A percentile compares a stretch with the other conserved stretches of the same genome.
Conservation (phyloP, 53 echinoderm and acorn worm species). For the Glandiceps talaboti region DNA sequence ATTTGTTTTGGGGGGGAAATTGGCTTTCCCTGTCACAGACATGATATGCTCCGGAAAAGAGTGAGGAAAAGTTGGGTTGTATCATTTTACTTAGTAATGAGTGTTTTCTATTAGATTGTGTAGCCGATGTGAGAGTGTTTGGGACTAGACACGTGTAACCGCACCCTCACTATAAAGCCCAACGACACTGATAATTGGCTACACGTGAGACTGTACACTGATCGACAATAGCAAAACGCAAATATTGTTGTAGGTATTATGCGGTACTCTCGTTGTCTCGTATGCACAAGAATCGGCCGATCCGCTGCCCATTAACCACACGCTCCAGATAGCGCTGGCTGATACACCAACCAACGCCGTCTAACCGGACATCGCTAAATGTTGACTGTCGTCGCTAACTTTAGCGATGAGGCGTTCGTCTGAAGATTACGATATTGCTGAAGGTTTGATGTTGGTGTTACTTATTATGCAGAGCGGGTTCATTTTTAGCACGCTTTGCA, state of each 20-base stretch:
- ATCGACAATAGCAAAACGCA: neutral
- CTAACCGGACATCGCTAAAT: too few species aligned
- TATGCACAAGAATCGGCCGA: neutral
- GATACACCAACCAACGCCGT: neutral
- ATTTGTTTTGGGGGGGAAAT: neutral
- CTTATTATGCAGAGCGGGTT: neutral
- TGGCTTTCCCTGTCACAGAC: neutral
- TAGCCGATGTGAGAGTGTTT: neutral
- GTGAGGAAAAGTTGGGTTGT: neutral
- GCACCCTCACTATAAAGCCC: neutral
- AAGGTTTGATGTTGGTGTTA: neutral
- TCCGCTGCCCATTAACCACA: neutral
- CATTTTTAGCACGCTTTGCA: neutral
- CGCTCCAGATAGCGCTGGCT: neutral
- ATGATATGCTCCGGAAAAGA: neutral
- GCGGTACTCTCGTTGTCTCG: neutral
- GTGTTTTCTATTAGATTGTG: neutral
- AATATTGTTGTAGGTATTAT: neutral
- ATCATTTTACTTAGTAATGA: neutral
- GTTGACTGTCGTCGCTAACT: too few species aligned
- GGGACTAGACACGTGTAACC: neutral
- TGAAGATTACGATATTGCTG: neutral
- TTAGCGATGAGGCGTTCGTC: neutral
- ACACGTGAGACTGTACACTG: neutral
- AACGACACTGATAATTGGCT: neutral